A percentile compares a stretch with the other conserved stretches of the same genome.
Evolutionary conservation across 2,113 vertebrate species (phyloP).

Genomic region (Gobio gobio): DNA sequence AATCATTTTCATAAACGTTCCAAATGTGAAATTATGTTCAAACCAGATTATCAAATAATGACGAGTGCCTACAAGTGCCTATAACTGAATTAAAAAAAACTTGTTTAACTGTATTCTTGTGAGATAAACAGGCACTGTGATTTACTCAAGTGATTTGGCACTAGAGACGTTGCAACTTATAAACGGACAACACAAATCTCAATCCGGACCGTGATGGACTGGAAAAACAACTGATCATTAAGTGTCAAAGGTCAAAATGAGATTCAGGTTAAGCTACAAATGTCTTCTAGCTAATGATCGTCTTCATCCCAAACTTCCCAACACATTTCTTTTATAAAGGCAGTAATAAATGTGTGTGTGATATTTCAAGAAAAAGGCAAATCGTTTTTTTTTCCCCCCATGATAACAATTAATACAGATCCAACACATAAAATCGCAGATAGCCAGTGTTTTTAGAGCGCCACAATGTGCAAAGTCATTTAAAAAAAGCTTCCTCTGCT

Average conservation of each 20-base stretch:
- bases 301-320: background rate
- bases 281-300: background rate
- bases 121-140: background rate
- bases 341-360: background rate
- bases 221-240: background rate
- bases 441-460: background rate
- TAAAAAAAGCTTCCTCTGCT: background rate
- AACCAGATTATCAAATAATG: background rate
- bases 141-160: background rate
- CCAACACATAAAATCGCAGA: background rate
- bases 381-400: background rate
- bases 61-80: background rate
- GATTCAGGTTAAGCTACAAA: background rate
- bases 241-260: background rate
- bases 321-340: background rate
- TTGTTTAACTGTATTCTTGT: background rate
- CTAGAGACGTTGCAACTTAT: background rate
- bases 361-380: background rate
- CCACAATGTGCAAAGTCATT: conserved; percentile 37
- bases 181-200: background rate
- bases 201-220: background rate
- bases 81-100: background rate
- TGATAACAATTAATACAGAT: background rate
- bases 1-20: background rate
- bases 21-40: background rate